These are phyloP conservation scores for Lysandra bellargus DNA, from an alignment of 2,888 invertebrate genomes.

Conservation along the genomic window DNA sequence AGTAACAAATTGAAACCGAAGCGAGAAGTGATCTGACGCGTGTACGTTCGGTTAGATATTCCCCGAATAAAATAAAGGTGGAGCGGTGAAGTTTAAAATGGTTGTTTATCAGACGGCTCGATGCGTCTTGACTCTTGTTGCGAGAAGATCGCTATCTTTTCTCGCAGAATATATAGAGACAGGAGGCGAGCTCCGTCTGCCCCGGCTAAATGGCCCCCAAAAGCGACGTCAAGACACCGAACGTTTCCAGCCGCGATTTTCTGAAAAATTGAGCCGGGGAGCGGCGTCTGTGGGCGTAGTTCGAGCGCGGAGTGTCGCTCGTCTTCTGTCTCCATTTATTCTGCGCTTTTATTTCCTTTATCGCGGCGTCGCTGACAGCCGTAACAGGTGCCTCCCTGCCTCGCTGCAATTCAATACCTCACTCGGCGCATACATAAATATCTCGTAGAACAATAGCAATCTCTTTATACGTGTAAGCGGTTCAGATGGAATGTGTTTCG, in stretches of 20 bases:
- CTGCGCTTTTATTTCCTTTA: constrained; percentile 22
- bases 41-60: background rate
- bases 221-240: background rate
- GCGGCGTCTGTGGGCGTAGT: background rate
- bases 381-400: constrained; percentile 17
- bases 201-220: background rate
- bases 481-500: background rate
- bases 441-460: constrained; percentile 9
- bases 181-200: background rate
- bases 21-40: background rate
- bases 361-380: constrained; percentile 2
- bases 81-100: background rate
- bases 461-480: background rate
- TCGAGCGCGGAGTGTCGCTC: background rate
- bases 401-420: constrained; percentile 24
- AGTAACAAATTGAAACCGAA: background rate
- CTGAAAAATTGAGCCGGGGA: background rate
- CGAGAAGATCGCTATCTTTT: background rate
- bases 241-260: background rate
- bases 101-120: background rate
- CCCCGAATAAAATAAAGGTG: background rate
- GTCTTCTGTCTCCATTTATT: background rate
- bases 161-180: background rate
- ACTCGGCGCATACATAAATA: constrained; percentile 7
- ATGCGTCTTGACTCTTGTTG: background rate